Evolutionary conservation across 2,113 vertebrate genomes (phyloP).

Genomic region (Origma solitaria): DNA sequence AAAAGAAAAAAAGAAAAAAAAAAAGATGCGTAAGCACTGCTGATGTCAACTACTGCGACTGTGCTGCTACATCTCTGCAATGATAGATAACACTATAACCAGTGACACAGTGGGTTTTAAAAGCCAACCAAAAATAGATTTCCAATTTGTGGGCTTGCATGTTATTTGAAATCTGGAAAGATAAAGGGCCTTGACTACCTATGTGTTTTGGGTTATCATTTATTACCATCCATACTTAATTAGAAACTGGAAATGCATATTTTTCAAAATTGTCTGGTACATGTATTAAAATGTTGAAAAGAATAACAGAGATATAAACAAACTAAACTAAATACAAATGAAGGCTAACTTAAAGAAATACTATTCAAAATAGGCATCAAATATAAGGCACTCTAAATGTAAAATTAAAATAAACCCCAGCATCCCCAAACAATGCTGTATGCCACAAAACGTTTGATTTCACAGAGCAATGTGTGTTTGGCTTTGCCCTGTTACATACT

Average conservation of each 20-base stretch:
- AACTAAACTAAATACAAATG: slow-evolving; percentile 77
- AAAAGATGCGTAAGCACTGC: background rate
- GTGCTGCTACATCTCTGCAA: slow-evolving; percentile 29
- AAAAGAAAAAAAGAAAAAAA: background rate
- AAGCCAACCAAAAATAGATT: slow-evolving; percentile 22
- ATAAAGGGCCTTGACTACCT: slow-evolving; percentile 71
- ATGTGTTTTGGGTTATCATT: slow-evolving; percentile 69
- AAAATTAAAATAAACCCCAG: slow-evolving; percentile 82
- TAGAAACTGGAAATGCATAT: slow-evolving; percentile 74
- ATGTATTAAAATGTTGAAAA: slow-evolving; percentile 70
- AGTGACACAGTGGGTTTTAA: background rate
- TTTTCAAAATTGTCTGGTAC: slow-evolving; percentile 71
- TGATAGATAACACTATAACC: background rate
- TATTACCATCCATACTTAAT: slow-evolving; percentile 67
- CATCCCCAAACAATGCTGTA: slow-evolving; percentile 71
- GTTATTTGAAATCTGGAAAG: slow-evolving; percentile 33
- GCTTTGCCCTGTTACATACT: slow-evolving; percentile 84
- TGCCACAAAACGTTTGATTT: slow-evolving; percentile 71
- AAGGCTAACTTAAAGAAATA: slow-evolving; percentile 83
- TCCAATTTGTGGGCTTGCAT: slow-evolving; percentile 23
- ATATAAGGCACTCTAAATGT: slow-evolving; percentile 99
- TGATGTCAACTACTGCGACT: background rate
- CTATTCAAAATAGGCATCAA: slow-evolving; percentile 95
- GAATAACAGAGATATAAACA: slow-evolving; percentile 75
- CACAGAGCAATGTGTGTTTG: slow-evolving; percentile 83